Conservation (phyloP, 2,113 vertebrate species). For the Puffinus mauretanicus region DNA sequence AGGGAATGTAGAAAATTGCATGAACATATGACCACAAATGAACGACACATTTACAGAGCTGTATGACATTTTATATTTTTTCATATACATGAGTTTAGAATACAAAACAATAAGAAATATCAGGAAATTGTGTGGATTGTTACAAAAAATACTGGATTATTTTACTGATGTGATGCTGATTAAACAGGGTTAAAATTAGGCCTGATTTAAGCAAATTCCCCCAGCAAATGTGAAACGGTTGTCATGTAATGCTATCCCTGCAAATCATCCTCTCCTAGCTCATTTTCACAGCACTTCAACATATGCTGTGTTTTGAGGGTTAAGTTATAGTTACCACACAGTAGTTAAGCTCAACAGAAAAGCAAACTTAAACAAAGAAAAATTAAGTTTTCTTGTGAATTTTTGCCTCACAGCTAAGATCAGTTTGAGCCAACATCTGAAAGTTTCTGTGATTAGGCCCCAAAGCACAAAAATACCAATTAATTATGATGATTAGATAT, state of each 20-base stretch:
- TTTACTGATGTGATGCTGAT: background rate
- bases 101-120: background rate
- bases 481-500: constrained; percentile 80
- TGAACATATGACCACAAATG: background rate
- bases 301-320: background rate
- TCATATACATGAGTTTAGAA: background rate
- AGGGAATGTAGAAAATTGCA: background rate
- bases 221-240: background rate
- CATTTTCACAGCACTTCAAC: background rate
- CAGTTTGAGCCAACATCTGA: constrained; percentile 52
- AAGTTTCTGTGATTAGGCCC: constrained; percentile 70
- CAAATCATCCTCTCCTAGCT: background rate
- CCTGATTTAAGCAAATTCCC: background rate
- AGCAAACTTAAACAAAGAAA: constrained; percentile 25
- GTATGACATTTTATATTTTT: rapidly evolving
- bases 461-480: constrained; percentile 76
- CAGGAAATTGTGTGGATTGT: background rate
- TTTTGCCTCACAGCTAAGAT: constrained; percentile 51
- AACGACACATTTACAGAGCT: background rate
- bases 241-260: background rate
- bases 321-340: background rate
- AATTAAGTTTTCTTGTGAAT: constrained; percentile 22
- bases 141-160: background rate
- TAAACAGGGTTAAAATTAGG: background rate
- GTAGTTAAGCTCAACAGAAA: background rate